Conservation (phyloP, 2,888 invertebrate species). For the Adelphocoris suturalis region DNA sequence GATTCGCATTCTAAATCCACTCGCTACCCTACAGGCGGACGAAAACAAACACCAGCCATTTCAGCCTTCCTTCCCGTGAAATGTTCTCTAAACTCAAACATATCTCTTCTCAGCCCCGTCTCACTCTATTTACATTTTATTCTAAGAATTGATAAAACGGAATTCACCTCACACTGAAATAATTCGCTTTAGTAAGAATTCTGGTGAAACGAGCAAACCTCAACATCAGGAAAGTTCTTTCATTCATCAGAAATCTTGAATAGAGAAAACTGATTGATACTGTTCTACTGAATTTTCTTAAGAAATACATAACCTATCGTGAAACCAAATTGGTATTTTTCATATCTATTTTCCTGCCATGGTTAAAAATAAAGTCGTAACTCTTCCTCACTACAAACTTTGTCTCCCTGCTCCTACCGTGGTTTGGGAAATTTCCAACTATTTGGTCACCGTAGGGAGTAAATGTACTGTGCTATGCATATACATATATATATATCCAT, state of each 20-base stretch:
- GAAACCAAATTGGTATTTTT: too few species aligned
- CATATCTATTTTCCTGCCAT: too few species aligned
- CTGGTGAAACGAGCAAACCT: background rate
- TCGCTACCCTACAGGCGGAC: background rate
- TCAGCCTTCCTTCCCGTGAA: constrained; percentile 43
- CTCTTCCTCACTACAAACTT: too few species aligned
- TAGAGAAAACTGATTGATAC: too few species aligned
- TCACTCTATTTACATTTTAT: constrained; percentile 16
- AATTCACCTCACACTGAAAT: background rate
- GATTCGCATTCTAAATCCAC: constrained; percentile 37
- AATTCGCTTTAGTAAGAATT: background rate
- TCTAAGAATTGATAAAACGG: constrained; percentile 22
- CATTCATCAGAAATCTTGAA: background rate
- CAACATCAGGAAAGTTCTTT: background rate
- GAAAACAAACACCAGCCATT: constrained; percentile 40
- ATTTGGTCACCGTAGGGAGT: too few species aligned
- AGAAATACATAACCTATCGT: too few species aligned
- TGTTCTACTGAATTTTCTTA: too few species aligned
- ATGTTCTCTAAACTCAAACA: constrained; percentile 41
- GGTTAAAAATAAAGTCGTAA: too few species aligned
- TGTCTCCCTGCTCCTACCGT: too few species aligned
- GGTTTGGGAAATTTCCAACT: too few species aligned
- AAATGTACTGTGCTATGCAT: too few species aligned
- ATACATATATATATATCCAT: too few species aligned
- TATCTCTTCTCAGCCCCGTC: constrained; percentile 32